A percentile compares a stretch with the other conserved stretches of the same genome.
phyloP scores from a whole-genome alignment of 2,888 invertebrate genomes.

The Pristionchus mayeri region DNA sequence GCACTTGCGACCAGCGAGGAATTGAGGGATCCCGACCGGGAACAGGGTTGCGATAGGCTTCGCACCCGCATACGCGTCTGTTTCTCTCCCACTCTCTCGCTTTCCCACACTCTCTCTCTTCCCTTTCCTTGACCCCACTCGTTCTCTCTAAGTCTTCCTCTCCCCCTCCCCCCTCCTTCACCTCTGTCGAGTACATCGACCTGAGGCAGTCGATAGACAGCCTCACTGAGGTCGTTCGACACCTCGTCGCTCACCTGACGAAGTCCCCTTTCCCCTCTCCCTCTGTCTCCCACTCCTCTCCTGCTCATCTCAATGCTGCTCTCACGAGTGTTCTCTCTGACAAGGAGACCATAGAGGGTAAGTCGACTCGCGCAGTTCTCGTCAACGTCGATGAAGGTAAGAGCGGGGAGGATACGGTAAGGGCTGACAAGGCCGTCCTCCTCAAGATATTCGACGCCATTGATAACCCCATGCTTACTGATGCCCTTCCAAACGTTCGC shows the following conservation, averaged over 20 bases:
- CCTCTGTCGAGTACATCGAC: too few species aligned
- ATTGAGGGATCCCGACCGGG: too few species aligned
- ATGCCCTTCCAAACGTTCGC: not conserved
- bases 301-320: not conserved
- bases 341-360: not conserved
- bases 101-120: too few species aligned
- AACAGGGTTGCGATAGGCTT: too few species aligned
- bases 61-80: too few species aligned
- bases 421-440: not conserved
- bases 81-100: too few species aligned
- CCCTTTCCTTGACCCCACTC: too few species aligned
- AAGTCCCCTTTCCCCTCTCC: not conserved
- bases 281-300: not conserved
- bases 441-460: not conserved
- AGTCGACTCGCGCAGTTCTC: not conserved
- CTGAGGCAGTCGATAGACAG: too few species aligned
- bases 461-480: not conserved
- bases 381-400: not conserved
- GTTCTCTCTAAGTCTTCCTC: too few species aligned
- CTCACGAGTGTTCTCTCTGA: not conserved
- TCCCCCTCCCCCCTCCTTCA: too few species aligned
- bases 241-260: not conserved
- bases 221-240: not conserved
- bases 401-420: not conserved
- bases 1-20: too few species aligned